Base-by-base conservation (phyloP, 2,113 vertebrate species). In the Oriolus oriolus region DNA sequence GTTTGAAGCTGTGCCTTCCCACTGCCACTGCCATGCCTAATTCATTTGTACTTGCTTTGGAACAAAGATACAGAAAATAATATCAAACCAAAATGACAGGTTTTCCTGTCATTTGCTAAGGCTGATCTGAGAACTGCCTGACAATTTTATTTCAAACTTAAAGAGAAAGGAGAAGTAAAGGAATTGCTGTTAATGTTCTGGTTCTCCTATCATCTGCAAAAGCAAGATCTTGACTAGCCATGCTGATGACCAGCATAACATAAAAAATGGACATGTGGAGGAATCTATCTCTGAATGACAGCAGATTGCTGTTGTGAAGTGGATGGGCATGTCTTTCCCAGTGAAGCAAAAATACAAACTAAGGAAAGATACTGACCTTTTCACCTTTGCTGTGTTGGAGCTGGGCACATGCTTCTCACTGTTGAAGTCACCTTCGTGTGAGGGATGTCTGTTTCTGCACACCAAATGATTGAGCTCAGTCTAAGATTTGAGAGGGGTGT, bases 131-230 rank as follows among this genome's bases (percentile, higher is more conserved):
- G 41, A 78, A 54, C 16, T 45, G 28, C 7, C 31, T 23, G 9
- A 20, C 41, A 45, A 79, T 37, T 90, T 61, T 71, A 54, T 50
- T 71, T 82, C 37, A 57, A 65, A 66, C 0, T 2, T 66, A 57
- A 93, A 79, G 60, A 65, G 23, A 85, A 85, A n/a, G 22, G 7
- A 66, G 14, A 84, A 82, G 28, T 42, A n/a, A 89, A 88, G 60
- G 33, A 42, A 21, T 20, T 68, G 13, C 7, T 64, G 12, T 65
- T 59, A 41, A 49, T 13, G 11, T 73, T 78, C 37, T 19, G 7
- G 9, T 31, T 59, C 27, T 70, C 16, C 11, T 41, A 27, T 7
- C 24, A 45, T 27, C 71, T 71, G 19, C 35, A 83, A 83, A 79
- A 82, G 7, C 24, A 42, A 23, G n/a, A 21, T 49, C 13, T 41